A percentile compares a stretch with the other conserved stretches of the same genome.
Conservation (phyloP, 92 coral and sea anemone species). For the Epizoanthus illoricatus region DNA sequence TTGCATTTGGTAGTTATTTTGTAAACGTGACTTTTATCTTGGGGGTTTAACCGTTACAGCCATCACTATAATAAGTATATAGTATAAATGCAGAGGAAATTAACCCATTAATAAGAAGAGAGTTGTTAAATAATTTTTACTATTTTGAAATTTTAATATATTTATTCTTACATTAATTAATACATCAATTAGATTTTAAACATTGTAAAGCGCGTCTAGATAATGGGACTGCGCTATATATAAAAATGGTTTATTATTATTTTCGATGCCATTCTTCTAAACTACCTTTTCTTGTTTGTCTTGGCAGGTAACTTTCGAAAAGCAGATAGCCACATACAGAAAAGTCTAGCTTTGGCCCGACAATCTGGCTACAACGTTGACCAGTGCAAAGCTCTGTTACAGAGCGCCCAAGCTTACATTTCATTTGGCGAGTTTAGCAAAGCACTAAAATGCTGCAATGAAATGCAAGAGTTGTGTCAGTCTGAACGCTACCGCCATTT, state of each 20-base stretch:
- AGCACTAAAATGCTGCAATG: constrained; percentile 16
- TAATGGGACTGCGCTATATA: too few relatives aligned
- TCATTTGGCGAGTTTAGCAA: constrained; percentile 19
- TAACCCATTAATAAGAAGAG: too few relatives aligned
- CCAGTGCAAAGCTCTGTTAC: not conserved
- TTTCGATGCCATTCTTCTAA: not conserved
- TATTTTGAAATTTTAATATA: too few relatives aligned
- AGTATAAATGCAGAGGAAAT: too few relatives aligned
- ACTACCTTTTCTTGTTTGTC: not conserved
- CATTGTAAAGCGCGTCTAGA: too few relatives aligned
- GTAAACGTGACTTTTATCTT: too few relatives aligned
- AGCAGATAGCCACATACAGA: constrained; percentile 9
- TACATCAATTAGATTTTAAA: too few relatives aligned
- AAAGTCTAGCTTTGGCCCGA: constrained; percentile 20
- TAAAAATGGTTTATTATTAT: not conserved
- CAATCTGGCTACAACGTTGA: not conserved
- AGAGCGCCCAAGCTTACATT: constrained; percentile 3
- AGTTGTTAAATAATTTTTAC: too few relatives aligned
- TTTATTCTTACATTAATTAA: too few relatives aligned
- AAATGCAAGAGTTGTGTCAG: constrained; percentile 4
- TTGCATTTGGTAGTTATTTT: too few relatives aligned
- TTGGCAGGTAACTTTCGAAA: constrained; percentile 11
- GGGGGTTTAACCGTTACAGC: too few relatives aligned
- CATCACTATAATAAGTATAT: too few relatives aligned
- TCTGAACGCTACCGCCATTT: constrained; percentile 24